A percentile compares a stretch with the other conserved stretches of the same genome.
Evolutionary conservation across 2,888 invertebrate genomes (phyloP).

Genomic region (Chesias legatella): DNA sequence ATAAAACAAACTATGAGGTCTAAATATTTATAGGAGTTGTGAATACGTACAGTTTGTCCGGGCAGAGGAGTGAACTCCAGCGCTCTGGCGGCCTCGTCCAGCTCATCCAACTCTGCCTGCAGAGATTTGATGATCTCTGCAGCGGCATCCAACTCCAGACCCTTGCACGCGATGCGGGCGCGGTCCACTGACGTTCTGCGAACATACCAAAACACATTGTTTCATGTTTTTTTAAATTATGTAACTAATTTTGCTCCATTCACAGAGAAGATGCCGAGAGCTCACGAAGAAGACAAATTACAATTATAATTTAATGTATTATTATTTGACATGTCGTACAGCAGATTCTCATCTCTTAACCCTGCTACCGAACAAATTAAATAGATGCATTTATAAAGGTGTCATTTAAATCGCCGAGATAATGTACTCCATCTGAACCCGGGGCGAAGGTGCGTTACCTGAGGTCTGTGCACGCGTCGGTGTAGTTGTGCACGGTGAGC

Average conservation of each 20-base stretch:
- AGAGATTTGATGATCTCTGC: conserved; percentile 89
- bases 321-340: no score
- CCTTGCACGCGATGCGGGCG: conserved; percentile 89
- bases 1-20: no score
- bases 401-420: no score
- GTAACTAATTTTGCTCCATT: no score
- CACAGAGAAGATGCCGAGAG: no score
- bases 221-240: not conserved
- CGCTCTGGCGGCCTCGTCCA: conserved; percentile 86
- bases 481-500: conserved; percentile 84
- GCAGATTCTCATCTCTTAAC: no score
- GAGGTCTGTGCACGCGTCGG: conserved; percentile 84
- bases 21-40: not conserved
- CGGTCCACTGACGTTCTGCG: conserved; percentile 81
- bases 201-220: not conserved
- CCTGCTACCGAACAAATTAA: no score
- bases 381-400: no score
- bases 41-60: conserved; percentile 84
- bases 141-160: conserved; percentile 92
- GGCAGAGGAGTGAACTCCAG: conserved; percentile 90
- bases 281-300: no score
- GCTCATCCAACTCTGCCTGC: conserved; percentile 90
- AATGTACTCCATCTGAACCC: no score
- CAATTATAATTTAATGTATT: no score
- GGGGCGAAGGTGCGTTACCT: conserved; percentile 38